Conservation (phyloP, 2,113 vertebrate species). For the Puffinus mauretanicus region DNA sequence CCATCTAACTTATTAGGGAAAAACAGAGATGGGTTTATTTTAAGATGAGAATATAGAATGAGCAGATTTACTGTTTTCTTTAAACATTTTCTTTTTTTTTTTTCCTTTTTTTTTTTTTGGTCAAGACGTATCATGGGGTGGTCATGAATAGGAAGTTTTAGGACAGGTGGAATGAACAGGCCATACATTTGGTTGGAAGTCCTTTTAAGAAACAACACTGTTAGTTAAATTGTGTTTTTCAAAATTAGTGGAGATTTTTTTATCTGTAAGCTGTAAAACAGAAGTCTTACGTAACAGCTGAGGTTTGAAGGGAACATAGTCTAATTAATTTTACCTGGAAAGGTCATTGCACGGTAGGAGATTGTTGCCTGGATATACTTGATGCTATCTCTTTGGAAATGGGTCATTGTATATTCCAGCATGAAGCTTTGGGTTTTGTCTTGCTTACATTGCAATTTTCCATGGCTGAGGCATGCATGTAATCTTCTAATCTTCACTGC, state of each 20-base stretch:
- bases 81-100: no score
- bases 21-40: neutral
- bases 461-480: neutral
- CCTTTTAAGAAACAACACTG: neutral
- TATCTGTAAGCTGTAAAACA: neutral
- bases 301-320: neutral
- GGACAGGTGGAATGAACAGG: neutral
- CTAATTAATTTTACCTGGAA: neutral
- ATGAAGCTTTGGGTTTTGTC: neutral
- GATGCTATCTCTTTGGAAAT: neutral
- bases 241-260: neutral
- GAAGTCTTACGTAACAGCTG: neutral
- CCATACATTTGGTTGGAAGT: neutral
- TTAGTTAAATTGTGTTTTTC: neutral
- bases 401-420: neutral
- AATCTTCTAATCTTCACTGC: neutral
- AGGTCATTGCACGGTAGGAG: neutral
- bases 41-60: neutral
- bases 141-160: neutral
- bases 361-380: neutral
- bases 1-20: neutral
- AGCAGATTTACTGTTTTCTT: neutral
- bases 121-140: neutral
- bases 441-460: neutral
- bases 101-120: neutral